Evolutionary conservation across 2,113 vertebrate genomes (phyloP).

Genomic region (Engystomops pustulosus): DNA sequence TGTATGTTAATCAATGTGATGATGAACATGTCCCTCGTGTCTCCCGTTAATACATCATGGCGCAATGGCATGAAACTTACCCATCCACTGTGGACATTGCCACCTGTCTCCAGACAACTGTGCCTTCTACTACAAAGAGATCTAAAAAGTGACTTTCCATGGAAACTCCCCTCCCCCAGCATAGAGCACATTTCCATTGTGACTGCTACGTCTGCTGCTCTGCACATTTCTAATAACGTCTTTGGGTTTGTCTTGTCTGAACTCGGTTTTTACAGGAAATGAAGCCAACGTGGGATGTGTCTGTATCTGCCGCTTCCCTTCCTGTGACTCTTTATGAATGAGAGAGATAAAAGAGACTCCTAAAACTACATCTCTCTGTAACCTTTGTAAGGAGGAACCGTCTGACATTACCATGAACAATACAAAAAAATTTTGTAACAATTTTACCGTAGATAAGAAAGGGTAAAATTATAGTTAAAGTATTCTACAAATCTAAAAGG

Average conservation of each 20-base stretch:
- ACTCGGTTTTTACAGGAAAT: slow-evolving; percentile 39
- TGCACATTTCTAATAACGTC: not conserved
- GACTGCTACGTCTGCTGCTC: not conserved
- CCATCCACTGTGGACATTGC: slow-evolving; percentile 8
- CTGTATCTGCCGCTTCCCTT: slow-evolving; percentile 35
- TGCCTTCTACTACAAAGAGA: slow-evolving; percentile 20
- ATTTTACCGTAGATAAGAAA: too few relatives aligned
- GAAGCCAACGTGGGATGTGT: slow-evolving; percentile 40
- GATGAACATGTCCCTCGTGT: not conserved
- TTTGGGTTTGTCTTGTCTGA: slow-evolving; percentile 36
- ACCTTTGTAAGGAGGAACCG: not conserved
- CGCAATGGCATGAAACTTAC: not conserved
- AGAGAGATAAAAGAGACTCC: not conserved
- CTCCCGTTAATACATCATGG: too few relatives aligned
- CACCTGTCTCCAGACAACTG: slow-evolving; percentile 24
- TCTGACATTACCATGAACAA: too few relatives aligned
- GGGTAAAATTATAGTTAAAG: too few relatives aligned
- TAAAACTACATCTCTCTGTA: not conserved
- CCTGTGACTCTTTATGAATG: not conserved
- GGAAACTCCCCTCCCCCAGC: slow-evolving; percentile 32
- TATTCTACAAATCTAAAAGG: too few relatives aligned
- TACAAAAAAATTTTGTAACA: too few relatives aligned
- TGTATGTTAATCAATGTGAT: not conserved
- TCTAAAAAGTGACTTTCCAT: slow-evolving; percentile 18
- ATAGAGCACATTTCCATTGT: slow-evolving; percentile 14